A percentile compares a stretch with the other conserved stretches of the same genome.
These are phyloP conservation scores for Meandrusa payeni DNA, from an alignment of 2,888 invertebrate species.

Conservation along the genomic window DNA sequence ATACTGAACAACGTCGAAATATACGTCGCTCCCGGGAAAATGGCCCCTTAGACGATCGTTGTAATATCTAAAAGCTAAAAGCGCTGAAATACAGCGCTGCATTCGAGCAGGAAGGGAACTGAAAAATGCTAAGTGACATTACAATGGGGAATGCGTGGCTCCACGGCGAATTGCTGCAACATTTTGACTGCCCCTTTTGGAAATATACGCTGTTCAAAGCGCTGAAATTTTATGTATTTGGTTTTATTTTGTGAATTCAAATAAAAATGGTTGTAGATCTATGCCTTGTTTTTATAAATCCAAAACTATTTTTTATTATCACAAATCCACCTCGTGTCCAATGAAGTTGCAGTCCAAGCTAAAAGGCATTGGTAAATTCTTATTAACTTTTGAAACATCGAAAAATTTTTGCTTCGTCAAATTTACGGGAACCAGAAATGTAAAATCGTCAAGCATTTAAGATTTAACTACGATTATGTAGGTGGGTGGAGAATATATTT, in stretches of 20 bases:
- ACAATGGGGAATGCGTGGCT: constrained; percentile 22
- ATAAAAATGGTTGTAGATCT: no score
- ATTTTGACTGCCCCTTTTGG: constrained; percentile 19
- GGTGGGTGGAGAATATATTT: no score
- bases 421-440: no score
- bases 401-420: no score
- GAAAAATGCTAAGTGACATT: constrained; percentile 23
- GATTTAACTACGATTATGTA: no score
- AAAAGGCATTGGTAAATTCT: no score
- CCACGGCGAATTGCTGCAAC: constrained; percentile 13
- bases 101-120: constrained; percentile 36
- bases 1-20: constrained; percentile 60
- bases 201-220: constrained; percentile 16
- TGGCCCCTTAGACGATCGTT: constrained; percentile 69
- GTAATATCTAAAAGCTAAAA: constrained; percentile 70
- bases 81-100: constrained; percentile 44
- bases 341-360: no score
- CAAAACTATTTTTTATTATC: no score
- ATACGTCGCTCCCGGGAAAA: constrained; percentile 63
- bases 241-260: constrained; percentile 27
- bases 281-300: no score
- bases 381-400: no score
- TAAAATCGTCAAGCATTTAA: no score
- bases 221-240: constrained; percentile 17
- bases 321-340: no score